Conservation (phyloP, 2,113 vertebrate genomes). For the Furnarius figulus region DNA sequence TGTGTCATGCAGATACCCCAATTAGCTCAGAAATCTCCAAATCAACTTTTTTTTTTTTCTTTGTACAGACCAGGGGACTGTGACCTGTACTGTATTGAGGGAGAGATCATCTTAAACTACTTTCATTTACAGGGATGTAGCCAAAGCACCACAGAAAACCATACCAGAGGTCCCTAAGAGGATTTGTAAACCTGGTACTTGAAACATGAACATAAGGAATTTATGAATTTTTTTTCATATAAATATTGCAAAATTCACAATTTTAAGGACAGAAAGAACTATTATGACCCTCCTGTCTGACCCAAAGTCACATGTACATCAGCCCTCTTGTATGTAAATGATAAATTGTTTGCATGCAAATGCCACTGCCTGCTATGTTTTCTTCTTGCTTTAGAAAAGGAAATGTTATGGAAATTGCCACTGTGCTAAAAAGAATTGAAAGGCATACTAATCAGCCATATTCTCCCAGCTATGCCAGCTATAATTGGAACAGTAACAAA, state of each 20-base stretch:
- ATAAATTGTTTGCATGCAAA: conserved; percentile 28
- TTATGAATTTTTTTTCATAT: background rate
- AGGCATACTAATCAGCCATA: conserved; percentile 22
- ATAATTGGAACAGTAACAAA: conserved; percentile 3
- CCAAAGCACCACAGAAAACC: background rate
- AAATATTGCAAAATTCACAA: background rate
- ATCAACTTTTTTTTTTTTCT: background rate
- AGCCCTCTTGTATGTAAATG: conserved; percentile 29
- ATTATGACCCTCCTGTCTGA: background rate
- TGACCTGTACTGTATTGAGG: background rate
- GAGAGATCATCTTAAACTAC: background rate
- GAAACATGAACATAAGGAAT: background rate
- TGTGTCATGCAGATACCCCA: background rate
- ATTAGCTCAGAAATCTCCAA: background rate
- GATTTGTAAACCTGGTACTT: background rate
- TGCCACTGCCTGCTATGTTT: background rate
- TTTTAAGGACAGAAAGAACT: background rate
- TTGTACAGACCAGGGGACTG: background rate
- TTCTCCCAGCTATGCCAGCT: conserved; percentile 12
- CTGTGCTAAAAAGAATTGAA: background rate
- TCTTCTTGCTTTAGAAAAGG: conserved; percentile 11
- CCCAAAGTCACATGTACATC: background rate
- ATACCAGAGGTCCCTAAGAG: background rate
- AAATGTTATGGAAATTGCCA: conserved; percentile 40
- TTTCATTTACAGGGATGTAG: background rate